phyloP scores from a whole-genome alignment of 2,888 invertebrate species.

The Lycia hirtaria region DNA sequence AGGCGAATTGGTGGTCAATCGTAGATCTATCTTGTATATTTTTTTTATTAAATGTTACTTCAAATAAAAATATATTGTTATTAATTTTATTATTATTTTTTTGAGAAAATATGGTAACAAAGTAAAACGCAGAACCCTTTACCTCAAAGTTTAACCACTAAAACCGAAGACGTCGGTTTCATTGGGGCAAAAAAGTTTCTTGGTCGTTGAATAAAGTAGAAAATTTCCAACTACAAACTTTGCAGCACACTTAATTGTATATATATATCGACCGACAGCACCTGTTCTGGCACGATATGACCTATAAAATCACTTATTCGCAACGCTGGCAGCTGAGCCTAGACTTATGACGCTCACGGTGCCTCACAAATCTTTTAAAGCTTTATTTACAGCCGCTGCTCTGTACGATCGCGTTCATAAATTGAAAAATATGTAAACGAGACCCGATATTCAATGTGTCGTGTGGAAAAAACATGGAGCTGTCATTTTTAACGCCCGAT shows the following conservation, averaged over 20 bases:
- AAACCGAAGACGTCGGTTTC: too few species aligned
- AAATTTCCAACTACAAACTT: not conserved
- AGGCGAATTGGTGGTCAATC: too few species aligned
- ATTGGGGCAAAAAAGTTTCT: not conserved
- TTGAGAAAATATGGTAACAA: too few species aligned
- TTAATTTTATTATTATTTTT: too few species aligned
- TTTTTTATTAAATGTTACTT: too few species aligned
- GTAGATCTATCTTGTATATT: too few species aligned
- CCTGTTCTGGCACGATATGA: conserved; percentile 34
- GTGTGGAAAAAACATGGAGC: conserved; percentile 72
- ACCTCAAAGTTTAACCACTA: too few species aligned
- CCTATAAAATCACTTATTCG: conserved; percentile 43
- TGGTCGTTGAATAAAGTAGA: not conserved
- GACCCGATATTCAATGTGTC: conserved; percentile 70
- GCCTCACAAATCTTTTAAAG: conserved; percentile 56
- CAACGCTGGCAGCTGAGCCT: conserved; percentile 38
- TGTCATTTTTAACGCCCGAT: conserved; percentile 78
- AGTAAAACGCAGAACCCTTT: too few species aligned
- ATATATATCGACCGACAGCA: conserved; percentile 15
- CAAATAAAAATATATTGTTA: too few species aligned
- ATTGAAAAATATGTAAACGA: conserved; percentile 81
- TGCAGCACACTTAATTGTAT: conserved; percentile 4
- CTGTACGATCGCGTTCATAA: conserved; percentile 61
- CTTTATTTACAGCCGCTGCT: conserved; percentile 61
- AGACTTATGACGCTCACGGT: conserved; percentile 36